Base-by-base conservation (phyloP, 2,113 vertebrate species). In the Sisor rabdophorus region DNA sequence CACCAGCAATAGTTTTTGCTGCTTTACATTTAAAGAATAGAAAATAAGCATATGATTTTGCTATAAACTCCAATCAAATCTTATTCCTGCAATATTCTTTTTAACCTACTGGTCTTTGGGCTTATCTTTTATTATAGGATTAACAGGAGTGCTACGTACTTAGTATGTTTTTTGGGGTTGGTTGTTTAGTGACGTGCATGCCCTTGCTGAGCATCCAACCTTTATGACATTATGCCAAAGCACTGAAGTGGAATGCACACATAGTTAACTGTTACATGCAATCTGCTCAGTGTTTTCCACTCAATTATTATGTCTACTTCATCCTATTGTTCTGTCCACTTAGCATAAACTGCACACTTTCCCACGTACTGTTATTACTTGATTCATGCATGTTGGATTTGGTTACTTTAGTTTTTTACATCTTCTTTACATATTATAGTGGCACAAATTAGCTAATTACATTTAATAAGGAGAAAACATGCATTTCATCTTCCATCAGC, bases 21-120 rank as follows among this genome's bases (percentile, higher is more conserved):
- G 13, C 12, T 65, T 7, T 22, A 9, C 13, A 16, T 24, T 11
- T 67, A 16, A 30, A n/a, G 52, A 11, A 3, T 52, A 20, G 22
- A 52, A 50, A 0, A 50, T 26, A 10, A 44, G 40, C 2, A 19
- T 48, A 28, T 28, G 24, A n/a, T 58, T 30, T 30, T 22, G 54
- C 28, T 48, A 22, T 69, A 60, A 13, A 32, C 13, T 5, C 28
- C 26, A 9, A 32, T 65, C 20, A n/a, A 71, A 40, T 56, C 67
- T 71, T 53, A 53, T 16, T 60, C 13, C 28, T 61, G 8, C 68
- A 70, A 77, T 24, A 26, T 47, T 53, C 55, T 71, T 26, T 64
- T 83, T 87, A 88, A 89, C 87, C 86, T 86, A 79, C 79, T 71
- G 68, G 82, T 86, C 86, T 87, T 81, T 85, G 76, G 84, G 84